Conservation (phyloP, 2,797 vertebrate genomes). For the Alosa sapidissima region DNA sequence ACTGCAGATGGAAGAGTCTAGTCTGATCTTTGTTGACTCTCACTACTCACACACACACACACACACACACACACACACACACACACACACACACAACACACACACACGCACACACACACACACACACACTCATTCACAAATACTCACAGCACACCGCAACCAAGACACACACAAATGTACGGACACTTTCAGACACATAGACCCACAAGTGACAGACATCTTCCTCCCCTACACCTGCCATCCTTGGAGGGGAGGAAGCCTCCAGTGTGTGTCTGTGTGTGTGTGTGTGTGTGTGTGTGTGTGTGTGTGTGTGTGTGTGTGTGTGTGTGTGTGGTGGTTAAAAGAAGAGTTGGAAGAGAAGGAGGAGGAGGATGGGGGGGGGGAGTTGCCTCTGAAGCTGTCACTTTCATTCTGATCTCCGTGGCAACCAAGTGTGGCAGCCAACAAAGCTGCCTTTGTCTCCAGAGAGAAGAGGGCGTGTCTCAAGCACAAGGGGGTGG, state of each 20-base stretch:
- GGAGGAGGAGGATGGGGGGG: slow-evolving; percentile 25
- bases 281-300: no score
- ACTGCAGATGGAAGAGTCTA: background rate
- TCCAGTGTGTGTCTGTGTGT: no score
- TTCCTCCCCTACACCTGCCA: slow-evolving; percentile 71
- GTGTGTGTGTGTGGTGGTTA: no score
- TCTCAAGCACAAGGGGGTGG: slow-evolving; percentile 11
- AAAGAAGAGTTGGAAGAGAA: background rate
- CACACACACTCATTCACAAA: background rate
- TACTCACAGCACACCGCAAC: background rate
- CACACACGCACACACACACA: slow-evolving; percentile 27
- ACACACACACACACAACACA: slow-evolving; percentile 28
- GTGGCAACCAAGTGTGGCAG: slow-evolving; percentile 68
- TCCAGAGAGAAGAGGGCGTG: slow-evolving; percentile 45
- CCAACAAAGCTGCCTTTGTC: slow-evolving; percentile 78
- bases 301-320: no score
- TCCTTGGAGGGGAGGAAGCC: background rate
- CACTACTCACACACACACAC: slow-evolving; percentile 7
- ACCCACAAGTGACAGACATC: slow-evolving; percentile 53
- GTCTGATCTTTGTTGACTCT: slow-evolving; percentile 12
- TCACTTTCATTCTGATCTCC: slow-evolving; percentile 78
- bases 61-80: slow-evolving; percentile 22
- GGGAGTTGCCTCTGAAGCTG: slow-evolving; percentile 65
- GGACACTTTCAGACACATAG: background rate
- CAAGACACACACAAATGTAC: background rate